Evolutionary conservation across 2,888 invertebrate genomes (phyloP).

Genomic region (Drosophila pseudotakahashii): DNA sequence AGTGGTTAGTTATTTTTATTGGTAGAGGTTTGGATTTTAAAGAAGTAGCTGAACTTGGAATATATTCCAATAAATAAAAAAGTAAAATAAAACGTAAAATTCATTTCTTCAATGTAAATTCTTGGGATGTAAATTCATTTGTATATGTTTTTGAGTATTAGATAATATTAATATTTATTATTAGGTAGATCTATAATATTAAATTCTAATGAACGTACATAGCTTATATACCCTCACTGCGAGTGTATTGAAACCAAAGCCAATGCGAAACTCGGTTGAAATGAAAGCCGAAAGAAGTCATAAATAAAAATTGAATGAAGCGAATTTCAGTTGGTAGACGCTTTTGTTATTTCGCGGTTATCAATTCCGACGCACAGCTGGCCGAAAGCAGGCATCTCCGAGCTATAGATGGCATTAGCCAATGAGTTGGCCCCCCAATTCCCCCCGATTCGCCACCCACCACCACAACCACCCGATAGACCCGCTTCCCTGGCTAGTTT

Average conservation of each 20-base stretch:
- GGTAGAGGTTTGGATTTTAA: not conserved
- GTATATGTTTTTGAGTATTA: too few relatives aligned
- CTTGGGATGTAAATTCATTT: too few relatives aligned
- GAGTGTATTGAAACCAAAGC: slow-evolving; percentile 20
- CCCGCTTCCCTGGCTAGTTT: slow-evolving; percentile 39
- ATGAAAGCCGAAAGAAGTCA: slow-evolving; percentile 54
- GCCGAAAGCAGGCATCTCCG: slow-evolving; percentile 52
- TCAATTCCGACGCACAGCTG: slow-evolving; percentile 70
- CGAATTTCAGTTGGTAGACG: slow-evolving; percentile 57
- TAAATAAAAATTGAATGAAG: slow-evolving; percentile 61
- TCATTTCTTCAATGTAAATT: too few relatives aligned
- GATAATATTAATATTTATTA: too few relatives aligned
- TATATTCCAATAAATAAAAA: too few relatives aligned
- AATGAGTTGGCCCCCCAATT: slow-evolving; percentile 40
- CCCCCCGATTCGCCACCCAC: not conserved
- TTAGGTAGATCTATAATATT: too few relatives aligned
- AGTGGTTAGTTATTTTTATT: not conserved
- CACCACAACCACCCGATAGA: not conserved
- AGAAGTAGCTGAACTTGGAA: too few relatives aligned
- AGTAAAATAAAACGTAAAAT: too few relatives aligned
- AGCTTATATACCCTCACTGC: slow-evolving; percentile 3
- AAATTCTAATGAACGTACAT: not conserved
- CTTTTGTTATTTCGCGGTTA: slow-evolving; percentile 76
- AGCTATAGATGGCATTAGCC: slow-evolving; percentile 60
- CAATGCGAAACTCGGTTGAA: slow-evolving; percentile 41